These are phyloP conservation scores for Bergia sp. DNA, from an alignment of 92 coral and sea anemone genomes.

Conservation along the genomic window DNA sequence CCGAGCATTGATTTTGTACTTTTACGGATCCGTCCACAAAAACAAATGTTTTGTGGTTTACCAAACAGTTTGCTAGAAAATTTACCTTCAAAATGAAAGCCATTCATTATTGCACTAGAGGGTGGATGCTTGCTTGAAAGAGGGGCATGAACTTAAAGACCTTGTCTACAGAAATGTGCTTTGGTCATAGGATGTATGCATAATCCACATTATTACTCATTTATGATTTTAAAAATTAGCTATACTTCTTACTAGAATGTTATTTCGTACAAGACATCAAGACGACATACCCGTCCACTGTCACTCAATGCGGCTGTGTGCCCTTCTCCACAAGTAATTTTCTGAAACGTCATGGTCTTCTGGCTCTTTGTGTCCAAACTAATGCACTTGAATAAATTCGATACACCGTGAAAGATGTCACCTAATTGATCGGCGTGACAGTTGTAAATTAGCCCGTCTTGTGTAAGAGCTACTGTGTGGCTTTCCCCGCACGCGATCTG, in stretches of 20 bases:
- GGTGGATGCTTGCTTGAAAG: too few relatives aligned
- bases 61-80: too few relatives aligned
- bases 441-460: constrained; percentile 27
- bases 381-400: background rate
- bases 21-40: background rate
- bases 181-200: too few relatives aligned
- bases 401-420: background rate
- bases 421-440: background rate
- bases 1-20: too few relatives aligned
- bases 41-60: background rate
- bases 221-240: background rate
- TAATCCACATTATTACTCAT: too few relatives aligned
- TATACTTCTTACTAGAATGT: too few relatives aligned
- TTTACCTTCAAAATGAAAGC: too few relatives aligned
- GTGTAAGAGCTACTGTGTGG: constrained; percentile 13
- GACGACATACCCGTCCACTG: constrained; percentile 4
- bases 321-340: constrained; percentile 13
- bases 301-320: constrained; percentile 19
- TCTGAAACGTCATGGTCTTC: background rate
- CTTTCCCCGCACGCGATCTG: constrained; percentile 27
- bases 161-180: too few relatives aligned
- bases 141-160: too few relatives aligned
- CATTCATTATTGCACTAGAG: background rate
- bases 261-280: too few relatives aligned
- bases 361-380: background rate